These are phyloP conservation scores for Papilio gigon DNA, from an alignment of 2,888 invertebrate genomes.

Conservation along the genomic window DNA sequence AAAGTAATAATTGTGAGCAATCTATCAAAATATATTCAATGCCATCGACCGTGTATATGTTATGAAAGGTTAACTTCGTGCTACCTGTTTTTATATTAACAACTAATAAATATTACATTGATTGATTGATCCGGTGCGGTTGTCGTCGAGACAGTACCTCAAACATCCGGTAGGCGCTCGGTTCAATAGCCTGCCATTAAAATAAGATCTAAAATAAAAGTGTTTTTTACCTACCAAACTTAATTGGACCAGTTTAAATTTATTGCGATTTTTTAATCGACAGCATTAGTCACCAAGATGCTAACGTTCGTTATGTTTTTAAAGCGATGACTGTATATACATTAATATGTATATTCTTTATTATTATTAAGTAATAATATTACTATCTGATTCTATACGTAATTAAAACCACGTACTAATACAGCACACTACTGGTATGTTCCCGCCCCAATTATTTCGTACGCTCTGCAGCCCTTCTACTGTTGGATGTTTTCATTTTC, in stretches of 20 bases:
- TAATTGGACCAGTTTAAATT: conserved; percentile 19
- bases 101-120: not conserved
- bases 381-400: too few relatives aligned
- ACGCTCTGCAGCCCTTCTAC: too few relatives aligned
- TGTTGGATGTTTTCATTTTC: not conserved
- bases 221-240: not conserved
- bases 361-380: not conserved
- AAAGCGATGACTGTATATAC: not conserved
- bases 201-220: conserved; percentile 24
- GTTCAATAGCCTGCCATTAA: conserved; percentile 40
- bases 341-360: not conserved
- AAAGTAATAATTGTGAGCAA: not conserved
- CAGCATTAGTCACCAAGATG: not conserved
- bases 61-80: conserved; percentile 21
- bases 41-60: not conserved
- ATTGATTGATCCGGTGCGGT: conserved; percentile 27
- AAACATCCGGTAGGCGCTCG: conserved; percentile 19
- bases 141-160: conserved; percentile 6
- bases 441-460: too few relatives aligned
- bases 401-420: too few relatives aligned
- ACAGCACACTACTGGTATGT: too few relatives aligned
- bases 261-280: conserved; percentile 8
- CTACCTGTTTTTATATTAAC: conserved; percentile 8
- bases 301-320: conserved; percentile 11
- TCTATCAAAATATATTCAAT: conserved; percentile 11